A percentile compares a stretch with the other conserved stretches of the same genome.
Evolutionary conservation across 2,888 invertebrate genomes (phyloP).

Genomic region (Morpho helenor): DNA sequence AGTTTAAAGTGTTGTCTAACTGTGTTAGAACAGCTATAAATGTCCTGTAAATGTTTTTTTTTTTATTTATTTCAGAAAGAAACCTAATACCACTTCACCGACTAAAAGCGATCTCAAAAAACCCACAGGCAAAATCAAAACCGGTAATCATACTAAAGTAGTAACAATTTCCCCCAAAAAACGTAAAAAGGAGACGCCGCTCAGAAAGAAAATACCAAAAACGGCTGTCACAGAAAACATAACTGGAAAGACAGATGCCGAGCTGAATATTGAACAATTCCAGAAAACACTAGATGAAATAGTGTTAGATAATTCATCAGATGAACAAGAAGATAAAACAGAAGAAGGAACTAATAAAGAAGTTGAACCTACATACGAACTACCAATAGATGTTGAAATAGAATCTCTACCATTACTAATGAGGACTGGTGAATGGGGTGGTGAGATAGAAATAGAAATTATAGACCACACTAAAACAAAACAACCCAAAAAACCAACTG

Average conservation of each 20-base stretch:
- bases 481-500: neutral
- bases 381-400: slow-evolving; percentile 16
- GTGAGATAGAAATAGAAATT: slow-evolving; percentile 38
- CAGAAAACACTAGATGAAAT: neutral
- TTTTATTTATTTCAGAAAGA: slow-evolving; percentile 5
- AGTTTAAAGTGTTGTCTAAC: slow-evolving; percentile 20
- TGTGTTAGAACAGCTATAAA: too few species aligned
- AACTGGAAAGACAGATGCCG: neutral
- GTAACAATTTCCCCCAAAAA: slow-evolving; percentile 12
- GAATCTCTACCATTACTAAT: slow-evolving; percentile 32
- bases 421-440: slow-evolving; percentile 27
- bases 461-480: slow-evolving; percentile 8
- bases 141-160: slow-evolving; percentile 21
- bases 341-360: neutral
- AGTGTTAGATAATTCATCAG: too few species aligned
- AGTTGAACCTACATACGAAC: neutral
- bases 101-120: slow-evolving; percentile 20
- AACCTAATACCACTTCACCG: slow-evolving; percentile 3
- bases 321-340: neutral
- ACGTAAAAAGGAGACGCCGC: neutral
- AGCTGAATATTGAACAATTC: neutral
- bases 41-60: too few species aligned
- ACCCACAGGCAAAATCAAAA: slow-evolving; percentile 24
- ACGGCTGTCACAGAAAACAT: neutral
- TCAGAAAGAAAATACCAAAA: too few species aligned